Evolutionary conservation across 53 echinoderm and acorn worm species (phyloP).

Genomic region (Actinopyga echinites): DNA sequence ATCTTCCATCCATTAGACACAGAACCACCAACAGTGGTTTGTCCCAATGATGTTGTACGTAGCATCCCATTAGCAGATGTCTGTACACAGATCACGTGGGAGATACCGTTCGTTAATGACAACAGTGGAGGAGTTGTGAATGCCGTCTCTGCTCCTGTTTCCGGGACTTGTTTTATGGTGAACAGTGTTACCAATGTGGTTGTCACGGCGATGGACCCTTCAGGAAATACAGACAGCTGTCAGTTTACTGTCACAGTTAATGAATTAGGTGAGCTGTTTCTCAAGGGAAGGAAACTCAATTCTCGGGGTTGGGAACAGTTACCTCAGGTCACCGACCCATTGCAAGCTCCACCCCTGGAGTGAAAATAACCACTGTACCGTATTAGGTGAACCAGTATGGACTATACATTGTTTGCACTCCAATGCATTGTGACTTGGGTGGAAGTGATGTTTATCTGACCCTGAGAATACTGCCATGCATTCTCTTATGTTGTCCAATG

Average conservation of each 20-base stretch:
- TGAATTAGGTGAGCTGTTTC: background rate
- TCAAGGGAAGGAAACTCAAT: no score
- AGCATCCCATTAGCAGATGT: background rate
- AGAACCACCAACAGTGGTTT: constrained; percentile 2
- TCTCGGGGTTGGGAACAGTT: no score
- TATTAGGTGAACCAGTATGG: no score
- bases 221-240: constrained; percentile 1
- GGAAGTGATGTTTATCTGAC: no score
- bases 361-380: no score
- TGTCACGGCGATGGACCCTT: constrained; percentile 1
- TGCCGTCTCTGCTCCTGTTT: background rate
- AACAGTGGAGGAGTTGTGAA: background rate
- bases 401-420: no score
- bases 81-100: constrained; percentile 8
- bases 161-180: constrained; percentile 28
- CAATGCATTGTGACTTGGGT: no score
- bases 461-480: no score
- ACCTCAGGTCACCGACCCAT: no score
- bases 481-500: no score
- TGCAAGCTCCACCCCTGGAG: no score
- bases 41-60: background rate
- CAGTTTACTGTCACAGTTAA: constrained; percentile 13
- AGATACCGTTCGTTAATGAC: constrained; percentile 10
- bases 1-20: background rate
- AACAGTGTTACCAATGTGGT: constrained; percentile 5